A percentile compares a stretch with the other conserved stretches of the same genome.
Evolutionary conservation across 2,888 invertebrate genomes (phyloP).

Genomic region (Agrotis clavis): DNA sequence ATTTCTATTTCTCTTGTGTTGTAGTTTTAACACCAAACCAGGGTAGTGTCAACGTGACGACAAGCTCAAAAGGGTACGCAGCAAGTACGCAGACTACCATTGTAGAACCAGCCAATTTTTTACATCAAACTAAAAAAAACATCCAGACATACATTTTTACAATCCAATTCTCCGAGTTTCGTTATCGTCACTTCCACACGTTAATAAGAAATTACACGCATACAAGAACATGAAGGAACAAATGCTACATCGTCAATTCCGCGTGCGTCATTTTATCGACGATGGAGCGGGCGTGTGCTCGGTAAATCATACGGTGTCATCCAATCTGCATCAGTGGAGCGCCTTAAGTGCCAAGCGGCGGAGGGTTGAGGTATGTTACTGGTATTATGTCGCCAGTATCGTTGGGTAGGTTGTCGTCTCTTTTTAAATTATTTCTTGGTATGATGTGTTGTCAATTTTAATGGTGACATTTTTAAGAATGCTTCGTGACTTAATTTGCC

Average conservation of each 20-base stretch:
- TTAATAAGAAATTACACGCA: constrained; percentile 56
- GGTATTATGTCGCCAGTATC: constrained; percentile 37
- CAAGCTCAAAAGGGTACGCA: too few species aligned
- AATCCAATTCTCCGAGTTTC: constrained; percentile 18
- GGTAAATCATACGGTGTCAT: constrained; percentile 74
- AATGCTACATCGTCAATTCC: constrained; percentile 58
- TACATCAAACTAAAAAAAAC: background rate
- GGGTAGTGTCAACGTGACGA: too few species aligned
- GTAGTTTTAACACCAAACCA: background rate
- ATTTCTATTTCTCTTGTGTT: background rate
- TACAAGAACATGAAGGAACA: constrained; percentile 48
- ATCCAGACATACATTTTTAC: background rate
- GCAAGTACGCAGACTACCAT: too few species aligned
- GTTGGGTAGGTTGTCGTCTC: background rate
- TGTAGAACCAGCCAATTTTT: too few species aligned
- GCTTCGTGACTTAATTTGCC: background rate
- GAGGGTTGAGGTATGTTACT: constrained; percentile 57
- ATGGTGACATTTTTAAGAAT: background rate
- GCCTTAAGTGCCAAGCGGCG: constrained; percentile 66
- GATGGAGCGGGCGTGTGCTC: constrained; percentile 56
- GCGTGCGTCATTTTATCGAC: constrained; percentile 67
- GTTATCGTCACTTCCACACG: constrained; percentile 35
- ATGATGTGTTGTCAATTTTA: constrained; percentile 13
- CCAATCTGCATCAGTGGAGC: constrained; percentile 72
- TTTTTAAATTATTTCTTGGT: constrained; percentile 26